Evolutionary conservation across 1,140 invertebrate genomes (phyloP), one percentile per base, ranked within the genome.

Genomic region (Rhopalosiphum padi): DNA sequence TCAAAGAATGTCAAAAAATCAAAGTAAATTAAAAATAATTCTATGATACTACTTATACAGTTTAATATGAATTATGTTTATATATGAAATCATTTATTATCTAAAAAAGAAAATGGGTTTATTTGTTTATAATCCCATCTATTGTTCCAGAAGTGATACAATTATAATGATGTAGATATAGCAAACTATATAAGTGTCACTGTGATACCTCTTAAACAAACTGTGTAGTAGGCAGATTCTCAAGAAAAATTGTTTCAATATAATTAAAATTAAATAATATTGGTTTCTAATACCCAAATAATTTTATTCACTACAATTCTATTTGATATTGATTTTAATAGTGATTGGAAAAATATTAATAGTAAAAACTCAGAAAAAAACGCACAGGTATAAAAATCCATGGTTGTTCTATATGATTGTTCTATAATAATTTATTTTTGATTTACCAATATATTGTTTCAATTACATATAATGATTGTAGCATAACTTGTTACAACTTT

Each of bases 1-100:
- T 60, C 48, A 37, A 60, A 90, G 53, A 60, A n/a, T 90, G 89
- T 90, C 89, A 21, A 90, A 90, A 90, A 68, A 37, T 68, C 82
- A 93, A 86, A 41, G 68, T 93, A 48, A 43, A 51, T 48, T 77
- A 77, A 77, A 77, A 18, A n/a, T 68, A n/a, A 9, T n/a, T 5
- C 30, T 68, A 68, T 68, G 30, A 60, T 51, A 21, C 2, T 51
- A 51, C 48, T 46, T 46, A n/a, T 77, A n/a, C 15, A 77, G n/a
- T 77, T 77, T 15, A n/a, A n/a, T n/a, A 77, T 77, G 15, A 77
- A 18, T 77, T 77, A 68, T 1, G 60, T 77, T n/a, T 77, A 18
- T 77, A 35, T 77, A 15, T 77, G 5, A 68, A 68, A n/a, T n/a
- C 9, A n/a, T 60, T 60, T 77, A n/a, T 77, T 18, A 77, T n/a